Base-by-base conservation (phyloP, 2,797 vertebrate species). In the Eremophila alpestris region DNA sequence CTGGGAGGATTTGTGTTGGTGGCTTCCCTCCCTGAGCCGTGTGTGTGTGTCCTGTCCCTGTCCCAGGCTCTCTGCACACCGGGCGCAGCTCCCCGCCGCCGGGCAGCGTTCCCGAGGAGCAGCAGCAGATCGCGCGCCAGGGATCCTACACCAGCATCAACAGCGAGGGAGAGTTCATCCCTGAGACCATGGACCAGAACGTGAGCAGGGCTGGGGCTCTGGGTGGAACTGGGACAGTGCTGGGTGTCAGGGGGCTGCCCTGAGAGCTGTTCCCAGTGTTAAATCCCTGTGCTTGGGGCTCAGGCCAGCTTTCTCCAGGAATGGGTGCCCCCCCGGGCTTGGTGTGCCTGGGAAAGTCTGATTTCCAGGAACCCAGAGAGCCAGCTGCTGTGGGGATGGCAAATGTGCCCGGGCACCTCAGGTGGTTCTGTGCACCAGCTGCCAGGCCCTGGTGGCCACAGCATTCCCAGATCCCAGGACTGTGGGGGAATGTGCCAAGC, bases 101-200 rank as follows among this genome's bases (percentile, higher is more conserved):
- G 0, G 99, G 99, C 54, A 99, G 98, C 1, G 98, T 99, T 59
- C 99, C 99, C 0, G 99, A 99, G 92, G 99, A 99, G 97, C 99
- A 99, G 97, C 99, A 99, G 97, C 99, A 99, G 97, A 99, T 99
- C 1, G 99, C 98, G 15, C 98, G 99, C 34, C 99, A 99, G 95
- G 99, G 99, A n/a, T 99, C 99, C 74, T 99, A 99, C 90, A 99
- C 99, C 96, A 99, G 99, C 97, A 99, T 99, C 96, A 98, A 99
- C 97, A 99, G 99, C 5, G 99, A 99, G 93, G 99, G 99, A 17
- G 99, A 99, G 96, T 99, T 99, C 97, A 99, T 99, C 96, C 99
- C 99, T 0, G 99, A 99, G 96, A 98, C 95, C 87, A 98, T 98
- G 67, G 98, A 98, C 87, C 98, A 98, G 89, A 98, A 98, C 3